Percentiles rank a stretch among this genome's conserved stretches.
Evolutionary conservation across 2,113 vertebrate genomes (phyloP).

Genomic region (Nannobrachium achirus): DNA sequence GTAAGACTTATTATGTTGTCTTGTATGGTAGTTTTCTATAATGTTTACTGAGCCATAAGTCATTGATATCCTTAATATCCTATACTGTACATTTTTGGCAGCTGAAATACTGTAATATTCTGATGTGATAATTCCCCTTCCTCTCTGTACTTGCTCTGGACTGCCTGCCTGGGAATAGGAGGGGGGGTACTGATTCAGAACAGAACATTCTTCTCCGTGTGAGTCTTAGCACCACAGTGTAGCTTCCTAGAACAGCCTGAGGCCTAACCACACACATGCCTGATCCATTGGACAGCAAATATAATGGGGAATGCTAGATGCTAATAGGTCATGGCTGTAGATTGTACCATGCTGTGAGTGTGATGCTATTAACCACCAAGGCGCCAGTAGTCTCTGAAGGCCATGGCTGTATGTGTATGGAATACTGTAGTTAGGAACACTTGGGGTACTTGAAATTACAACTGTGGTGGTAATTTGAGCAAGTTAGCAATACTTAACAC

Average conservation of each 20-base stretch:
- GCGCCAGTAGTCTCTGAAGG: slow-evolving; percentile 18
- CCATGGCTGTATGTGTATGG: neutral
- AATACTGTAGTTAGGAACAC: slow-evolving; percentile 9
- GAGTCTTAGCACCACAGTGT: slow-evolving; percentile 15
- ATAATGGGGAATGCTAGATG: slow-evolving; percentile 42
- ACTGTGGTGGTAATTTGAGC: slow-evolving; percentile 7
- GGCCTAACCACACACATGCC: slow-evolving; percentile 44
- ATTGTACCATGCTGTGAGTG: slow-evolving; percentile 48
- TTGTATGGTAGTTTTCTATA: neutral
- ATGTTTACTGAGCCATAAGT: neutral
- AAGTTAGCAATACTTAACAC: slow-evolving; percentile 21
- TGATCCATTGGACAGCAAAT: slow-evolving; percentile 28
- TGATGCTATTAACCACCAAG: slow-evolving; percentile 25
- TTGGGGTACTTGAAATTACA: slow-evolving; percentile 36
- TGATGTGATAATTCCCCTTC: too few relatives aligned
- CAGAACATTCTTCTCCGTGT: slow-evolving; percentile 14
- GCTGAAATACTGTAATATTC: too few relatives aligned
- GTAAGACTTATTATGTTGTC: neutral
- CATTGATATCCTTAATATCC: too few relatives aligned
- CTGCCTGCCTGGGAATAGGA: slow-evolving; percentile 19
- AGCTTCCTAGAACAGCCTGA: slow-evolving; percentile 26
- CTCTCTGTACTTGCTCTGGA: too few relatives aligned
- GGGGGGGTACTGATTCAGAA: slow-evolving; percentile 8
- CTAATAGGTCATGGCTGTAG: slow-evolving; percentile 34
- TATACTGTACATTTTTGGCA: too few relatives aligned